phyloP scores from a whole-genome alignment of 2,888 invertebrate species.

The Glaucopsyche alexis region DNA sequence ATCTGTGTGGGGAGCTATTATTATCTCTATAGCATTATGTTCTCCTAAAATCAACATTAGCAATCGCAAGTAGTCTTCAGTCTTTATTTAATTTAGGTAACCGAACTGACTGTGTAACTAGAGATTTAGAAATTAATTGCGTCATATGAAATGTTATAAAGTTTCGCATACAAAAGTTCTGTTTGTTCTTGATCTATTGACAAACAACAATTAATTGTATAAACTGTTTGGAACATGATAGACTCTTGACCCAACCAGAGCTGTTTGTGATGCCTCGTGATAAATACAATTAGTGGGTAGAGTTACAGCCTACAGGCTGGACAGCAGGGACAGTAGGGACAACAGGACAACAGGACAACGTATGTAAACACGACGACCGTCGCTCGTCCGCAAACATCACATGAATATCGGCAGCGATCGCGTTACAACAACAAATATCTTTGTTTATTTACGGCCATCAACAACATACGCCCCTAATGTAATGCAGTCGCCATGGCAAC shows the following conservation, averaged over 20 bases:
- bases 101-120: too few relatives aligned
- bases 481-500: slow-evolving; percentile 74
- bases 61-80: too few relatives aligned
- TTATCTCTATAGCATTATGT: too few relatives aligned
- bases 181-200: not conserved
- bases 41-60: too few relatives aligned
- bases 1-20: too few relatives aligned
- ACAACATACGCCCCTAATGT: slow-evolving; percentile 55
- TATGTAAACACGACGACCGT: slow-evolving; percentile 66
- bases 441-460: slow-evolving; percentile 56
- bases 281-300: slow-evolving; percentile 31
- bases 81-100: too few relatives aligned
- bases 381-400: slow-evolving; percentile 74
- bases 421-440: slow-evolving; percentile 72
- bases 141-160: too few relatives aligned
- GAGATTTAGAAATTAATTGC: too few relatives aligned
- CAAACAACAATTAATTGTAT: slow-evolving; percentile 8
- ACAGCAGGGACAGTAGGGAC: slow-evolving; percentile 41
- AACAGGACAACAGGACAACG: slow-evolving; percentile 51
- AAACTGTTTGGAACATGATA: not conserved
- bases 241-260: not conserved
- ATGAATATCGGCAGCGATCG: slow-evolving; percentile 75
- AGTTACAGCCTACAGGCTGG: slow-evolving; percentile 56
- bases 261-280: slow-evolving; percentile 13
- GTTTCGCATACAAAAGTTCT: not conserved